These are phyloP conservation scores for Flabesymbios commensalis DNA, from an alignment of 2,888 invertebrate genomes.

Conservation along the genomic window DNA sequence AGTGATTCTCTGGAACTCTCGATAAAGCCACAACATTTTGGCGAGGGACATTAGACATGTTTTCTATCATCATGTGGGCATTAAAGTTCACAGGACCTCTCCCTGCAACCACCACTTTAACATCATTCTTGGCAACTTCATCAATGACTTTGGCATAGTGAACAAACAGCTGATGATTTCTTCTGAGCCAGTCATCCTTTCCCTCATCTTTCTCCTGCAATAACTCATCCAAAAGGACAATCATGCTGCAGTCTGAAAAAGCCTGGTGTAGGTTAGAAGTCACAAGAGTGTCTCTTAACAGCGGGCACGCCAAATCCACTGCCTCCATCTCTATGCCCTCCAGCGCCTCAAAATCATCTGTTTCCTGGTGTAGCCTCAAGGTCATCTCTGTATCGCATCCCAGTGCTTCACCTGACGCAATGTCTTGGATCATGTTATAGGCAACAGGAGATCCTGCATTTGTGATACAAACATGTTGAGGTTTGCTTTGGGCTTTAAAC, in stretches of 20 bases:
- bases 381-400: conserved; percentile 47
- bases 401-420: conserved; percentile 52
- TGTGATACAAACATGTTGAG: conserved; percentile 53
- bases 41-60: conserved; percentile 47
- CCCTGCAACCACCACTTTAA: conserved; percentile 52
- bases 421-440: conserved; percentile 43
- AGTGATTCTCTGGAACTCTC: conserved; percentile 50
- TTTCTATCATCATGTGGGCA: conserved; percentile 47
- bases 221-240: conserved; percentile 43
- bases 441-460: conserved; percentile 47
- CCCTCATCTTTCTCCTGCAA: conserved; percentile 20
- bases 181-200: conserved; percentile 43
- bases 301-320: conserved; percentile 46
- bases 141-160: conserved; percentile 44
- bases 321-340: conserved; percentile 53
- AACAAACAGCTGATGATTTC: conserved; percentile 43
- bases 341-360: conserved; percentile 34
- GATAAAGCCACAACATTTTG: conserved; percentile 53
- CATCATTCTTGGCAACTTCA: conserved; percentile 43
- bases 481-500: conserved; percentile 42
- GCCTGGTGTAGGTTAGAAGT: conserved; percentile 42
- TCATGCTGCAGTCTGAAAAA: conserved; percentile 46
- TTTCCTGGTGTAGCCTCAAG: conserved; percentile 44
- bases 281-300: conserved; percentile 37
- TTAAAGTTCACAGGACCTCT: conserved; percentile 55